Percentiles rank a stretch among this genome's conserved stretches.
Evolutionary conservation across 2,797 vertebrate genomes (phyloP).

Genomic region (Allobates femoralis): DNA sequence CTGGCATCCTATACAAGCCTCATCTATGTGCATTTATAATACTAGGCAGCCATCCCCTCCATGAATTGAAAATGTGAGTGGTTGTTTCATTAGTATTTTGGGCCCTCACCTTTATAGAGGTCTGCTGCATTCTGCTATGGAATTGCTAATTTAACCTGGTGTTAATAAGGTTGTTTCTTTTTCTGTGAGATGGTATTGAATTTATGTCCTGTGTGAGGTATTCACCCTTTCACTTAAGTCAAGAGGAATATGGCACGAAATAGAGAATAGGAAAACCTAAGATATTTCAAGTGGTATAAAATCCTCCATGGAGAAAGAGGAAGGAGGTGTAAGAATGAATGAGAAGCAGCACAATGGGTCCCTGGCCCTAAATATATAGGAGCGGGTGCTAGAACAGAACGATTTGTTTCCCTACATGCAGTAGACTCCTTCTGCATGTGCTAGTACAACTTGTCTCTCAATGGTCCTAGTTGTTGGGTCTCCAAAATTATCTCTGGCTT

Average conservation of each 20-base stretch:
- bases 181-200: too few species aligned
- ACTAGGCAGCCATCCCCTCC: too few species aligned
- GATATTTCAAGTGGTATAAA: neutral
- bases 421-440: neutral
- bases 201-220: too few species aligned
- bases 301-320: neutral
- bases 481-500: too few species aligned
- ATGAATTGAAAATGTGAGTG: too few species aligned
- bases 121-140: too few species aligned
- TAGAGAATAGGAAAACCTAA: neutral
- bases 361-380: neutral
- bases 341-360: neutral
- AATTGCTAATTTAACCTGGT: too few species aligned
- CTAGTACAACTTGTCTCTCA: neutral
- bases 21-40: too few species aligned
- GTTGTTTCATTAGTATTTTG: too few species aligned
- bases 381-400: neutral
- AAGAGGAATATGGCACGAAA: neutral
- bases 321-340: neutral
- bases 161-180: too few species aligned
- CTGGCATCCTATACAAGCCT: too few species aligned
- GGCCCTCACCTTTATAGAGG: too few species aligned
- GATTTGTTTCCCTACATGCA: neutral
- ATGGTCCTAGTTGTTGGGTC: neutral
- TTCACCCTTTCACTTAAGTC: neutral